Conservation (phyloP, 1,140 invertebrate genomes). For the Phocides pigmalion region DNA sequence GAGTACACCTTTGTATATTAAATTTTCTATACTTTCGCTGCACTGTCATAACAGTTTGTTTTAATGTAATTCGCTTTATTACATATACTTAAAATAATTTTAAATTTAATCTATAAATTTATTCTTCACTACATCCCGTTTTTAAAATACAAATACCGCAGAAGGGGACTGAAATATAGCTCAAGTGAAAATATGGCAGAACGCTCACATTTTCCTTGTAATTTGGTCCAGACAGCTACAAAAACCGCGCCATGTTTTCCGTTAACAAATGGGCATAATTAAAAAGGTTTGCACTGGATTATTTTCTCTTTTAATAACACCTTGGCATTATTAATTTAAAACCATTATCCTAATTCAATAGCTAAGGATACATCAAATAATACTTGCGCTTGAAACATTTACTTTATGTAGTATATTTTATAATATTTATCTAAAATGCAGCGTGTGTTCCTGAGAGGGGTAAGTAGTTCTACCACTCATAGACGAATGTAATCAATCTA, state of each 20-base stretch:
- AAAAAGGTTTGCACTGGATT: slow-evolving; percentile 45
- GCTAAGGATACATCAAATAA: not conserved
- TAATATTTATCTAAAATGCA: no score
- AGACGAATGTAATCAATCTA: no score
- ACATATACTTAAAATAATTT: no score
- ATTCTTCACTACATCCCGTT: no score
- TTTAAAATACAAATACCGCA: slow-evolving; percentile 26
- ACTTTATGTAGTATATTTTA: no score
- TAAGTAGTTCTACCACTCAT: no score
- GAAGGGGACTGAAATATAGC: slow-evolving; percentile 5
- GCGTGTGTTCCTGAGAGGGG: no score
- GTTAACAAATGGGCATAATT: slow-evolving; percentile 44
- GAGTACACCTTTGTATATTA: no score
- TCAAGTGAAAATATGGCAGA: slow-evolving; percentile 16
- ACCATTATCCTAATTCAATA: slow-evolving; percentile 37
- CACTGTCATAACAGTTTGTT: no score
- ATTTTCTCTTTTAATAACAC: slow-evolving; percentile 39
- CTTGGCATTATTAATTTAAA: slow-evolving; percentile 43
- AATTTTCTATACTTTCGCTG: no score
- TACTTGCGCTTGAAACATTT: not conserved
- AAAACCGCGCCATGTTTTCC: slow-evolving; percentile 26
- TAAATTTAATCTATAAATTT: no score
- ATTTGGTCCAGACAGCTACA: slow-evolving; percentile 31
- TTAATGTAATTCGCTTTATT: no score
- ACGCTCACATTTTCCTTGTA: slow-evolving; percentile 29